Percentiles rank a stretch among this genome's conserved stretches.
Conservation (phyloP, 2,888 invertebrate species). For the Volucella inflata region DNA sequence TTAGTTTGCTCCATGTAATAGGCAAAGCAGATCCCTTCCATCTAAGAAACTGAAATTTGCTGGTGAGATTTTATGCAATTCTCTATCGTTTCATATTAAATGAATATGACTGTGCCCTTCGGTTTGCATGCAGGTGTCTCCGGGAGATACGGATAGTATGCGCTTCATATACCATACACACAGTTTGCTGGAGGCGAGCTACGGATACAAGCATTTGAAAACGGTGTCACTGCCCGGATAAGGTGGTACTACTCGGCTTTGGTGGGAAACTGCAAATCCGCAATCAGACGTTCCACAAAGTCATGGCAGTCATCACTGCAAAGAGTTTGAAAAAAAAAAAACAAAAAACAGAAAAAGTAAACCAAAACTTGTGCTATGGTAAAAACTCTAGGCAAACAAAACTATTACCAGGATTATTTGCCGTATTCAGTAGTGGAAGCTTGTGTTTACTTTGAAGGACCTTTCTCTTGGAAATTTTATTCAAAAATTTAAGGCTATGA, state of each 20-base stretch:
- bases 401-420: slow-evolving; percentile 64
- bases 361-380: slow-evolving; percentile 20
- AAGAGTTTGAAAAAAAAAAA: slow-evolving; percentile 18
- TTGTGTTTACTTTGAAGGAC: slow-evolving; percentile 55
- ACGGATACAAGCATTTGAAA: slow-evolving; percentile 16
- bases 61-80: slow-evolving; percentile 68
- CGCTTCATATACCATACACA: background rate
- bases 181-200: slow-evolving; percentile 22
- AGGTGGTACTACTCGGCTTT: slow-evolving; percentile 24
- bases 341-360: background rate
- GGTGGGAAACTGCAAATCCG: slow-evolving; percentile 80
- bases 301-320: background rate
- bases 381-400: slow-evolving; percentile 57
- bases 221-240: slow-evolving; percentile 72
- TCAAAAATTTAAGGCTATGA: background rate
- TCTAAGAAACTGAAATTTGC: slow-evolving; percentile 38
- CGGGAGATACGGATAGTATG: background rate
- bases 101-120: slow-evolving; percentile 56
- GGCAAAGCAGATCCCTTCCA: slow-evolving; percentile 22
- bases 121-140: slow-evolving; percentile 59
- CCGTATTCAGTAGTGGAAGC: slow-evolving; percentile 38
- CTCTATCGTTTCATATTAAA: slow-evolving; percentile 61
- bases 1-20: slow-evolving; percentile 40
- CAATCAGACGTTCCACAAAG: slow-evolving; percentile 81
- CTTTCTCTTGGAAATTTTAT: slow-evolving; percentile 18